Percentiles rank a stretch among this genome's conserved stretches.
Evolutionary conservation across 1,140 invertebrate species (phyloP).

Genomic region (Callitettix versicolor): DNA sequence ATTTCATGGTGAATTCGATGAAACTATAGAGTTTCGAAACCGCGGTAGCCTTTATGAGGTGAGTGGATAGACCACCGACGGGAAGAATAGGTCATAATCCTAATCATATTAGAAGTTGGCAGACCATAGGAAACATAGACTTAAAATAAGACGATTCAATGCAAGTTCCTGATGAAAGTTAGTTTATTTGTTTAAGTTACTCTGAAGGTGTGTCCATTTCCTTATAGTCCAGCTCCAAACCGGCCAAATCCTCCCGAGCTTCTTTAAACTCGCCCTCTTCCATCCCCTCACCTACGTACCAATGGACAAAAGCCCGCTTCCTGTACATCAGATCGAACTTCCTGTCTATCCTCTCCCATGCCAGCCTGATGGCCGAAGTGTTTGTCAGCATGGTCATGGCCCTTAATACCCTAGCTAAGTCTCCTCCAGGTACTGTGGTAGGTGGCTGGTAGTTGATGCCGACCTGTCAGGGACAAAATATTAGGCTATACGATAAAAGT

Average conservation of each 20-base stretch:
- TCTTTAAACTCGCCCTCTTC: constrained; percentile 62
- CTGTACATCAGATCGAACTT: constrained; percentile 78
- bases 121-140: no score
- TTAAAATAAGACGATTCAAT: no score
- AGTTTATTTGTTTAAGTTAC: no score
- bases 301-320: constrained; percentile 33
- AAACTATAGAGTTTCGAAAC: no score
- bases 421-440: constrained; percentile 57
- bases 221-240: constrained; percentile 49
- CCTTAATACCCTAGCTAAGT: constrained; percentile 40
- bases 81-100: no score
- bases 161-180: no score
- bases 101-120: no score
- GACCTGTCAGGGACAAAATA: constrained; percentile 35
- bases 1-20: no score
- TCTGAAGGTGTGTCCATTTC: constrained; percentile 29
- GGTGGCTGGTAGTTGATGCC: constrained; percentile 43
- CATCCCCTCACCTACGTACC: constrained; percentile 67
- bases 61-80: no score
- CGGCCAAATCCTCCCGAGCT: constrained; percentile 53
- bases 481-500: no score
- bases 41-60: no score
- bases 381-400: constrained; percentile 71
- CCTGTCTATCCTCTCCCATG: constrained; percentile 65
- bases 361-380: constrained; percentile 71